Evolutionary conservation across 2,888 invertebrate genomes (phyloP).

Genomic region (Lathronympha strigana): DNA sequence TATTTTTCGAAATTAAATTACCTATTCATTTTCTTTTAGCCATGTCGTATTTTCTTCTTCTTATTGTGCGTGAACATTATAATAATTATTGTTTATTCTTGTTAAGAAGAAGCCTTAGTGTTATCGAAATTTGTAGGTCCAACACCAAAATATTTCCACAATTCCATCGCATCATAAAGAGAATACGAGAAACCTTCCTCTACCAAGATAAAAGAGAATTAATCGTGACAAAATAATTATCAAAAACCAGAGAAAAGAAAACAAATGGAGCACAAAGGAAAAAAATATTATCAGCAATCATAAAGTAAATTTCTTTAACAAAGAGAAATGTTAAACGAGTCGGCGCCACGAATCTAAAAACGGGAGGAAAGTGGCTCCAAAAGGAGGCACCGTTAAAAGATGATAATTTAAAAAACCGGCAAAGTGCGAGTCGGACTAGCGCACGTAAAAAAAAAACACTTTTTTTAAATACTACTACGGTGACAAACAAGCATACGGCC

Average conservation of each 20-base stretch:
- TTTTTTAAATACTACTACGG: no score
- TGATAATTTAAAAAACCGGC: no score
- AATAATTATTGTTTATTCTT: not conserved
- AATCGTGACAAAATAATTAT: conserved; percentile 38
- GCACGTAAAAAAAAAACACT: no score
- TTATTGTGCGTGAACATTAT: no score
- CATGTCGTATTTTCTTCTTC: no score
- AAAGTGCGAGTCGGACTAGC: no score
- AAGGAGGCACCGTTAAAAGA: no score
- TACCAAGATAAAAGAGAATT: conserved; percentile 36
- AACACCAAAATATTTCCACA: not conserved
- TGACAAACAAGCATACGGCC: no score
- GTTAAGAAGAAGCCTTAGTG: not conserved
- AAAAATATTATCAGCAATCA: conserved; percentile 40
- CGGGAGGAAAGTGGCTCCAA: not conserved
- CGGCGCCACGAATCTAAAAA: not conserved
- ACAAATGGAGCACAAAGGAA: conserved; percentile 24
- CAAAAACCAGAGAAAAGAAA: conserved; percentile 31
- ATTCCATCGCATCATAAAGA: not conserved
- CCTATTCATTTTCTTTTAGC: no score
- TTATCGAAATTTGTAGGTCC: not conserved
- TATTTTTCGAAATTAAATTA: no score
- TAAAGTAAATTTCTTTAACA: conserved; percentile 32
- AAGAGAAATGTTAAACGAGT: conserved; percentile 1
- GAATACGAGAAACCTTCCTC: conserved; percentile 1